Base-by-base conservation (phyloP, 2,888 invertebrate species). In the Magallana nippona region DNA sequence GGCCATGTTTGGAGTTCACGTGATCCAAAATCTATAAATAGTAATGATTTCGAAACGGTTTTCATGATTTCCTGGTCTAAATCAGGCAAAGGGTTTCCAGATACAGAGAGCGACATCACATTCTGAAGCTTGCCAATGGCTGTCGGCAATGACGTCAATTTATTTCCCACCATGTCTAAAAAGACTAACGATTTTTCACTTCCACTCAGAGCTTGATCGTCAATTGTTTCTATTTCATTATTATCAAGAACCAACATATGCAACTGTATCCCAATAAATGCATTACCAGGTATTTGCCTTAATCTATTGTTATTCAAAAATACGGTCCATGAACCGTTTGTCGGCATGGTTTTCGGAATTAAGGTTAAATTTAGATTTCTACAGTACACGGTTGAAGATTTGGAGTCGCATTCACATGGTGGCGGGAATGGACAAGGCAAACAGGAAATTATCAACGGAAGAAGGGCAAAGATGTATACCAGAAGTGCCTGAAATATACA, bases 241-340 rank as follows among this genome's bases (percentile, higher is more conserved):
- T 78, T 57, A 57, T 27, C 56, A 11, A 83, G 19, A 0, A 77
- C 27, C 1, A 83, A 44, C 44, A 55, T 58, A 22, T 80, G 44
- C 13, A 83, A 63, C 22, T 71, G 81, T 3, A 83, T 27, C 13
- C 77, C 63, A 19, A 19, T 13, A 11, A 83, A 83, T 13, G 78
- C 83, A 56, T 80, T 71, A 32, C 27, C 19, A 27, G 71, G 71
- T 71, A 71, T 27, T 27, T 71, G 13, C 22, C 32, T 78, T 13
- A 83, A 32, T 2, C 58, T 81, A 78, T 83, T 83, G 58, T 71
- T 44, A 78, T 81, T 63, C 8, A 83, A 78, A n/a, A 80, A 80
- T 44, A 83, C 22, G 11, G 55, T 55, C 83, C 83, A 83, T 0
- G 62, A 71, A 15, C 71, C 71, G 15, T 32, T 71, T 15, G 27